Base-by-base conservation (phyloP, 1,140 invertebrate genomes). In the Papilio xuthus region DNA sequence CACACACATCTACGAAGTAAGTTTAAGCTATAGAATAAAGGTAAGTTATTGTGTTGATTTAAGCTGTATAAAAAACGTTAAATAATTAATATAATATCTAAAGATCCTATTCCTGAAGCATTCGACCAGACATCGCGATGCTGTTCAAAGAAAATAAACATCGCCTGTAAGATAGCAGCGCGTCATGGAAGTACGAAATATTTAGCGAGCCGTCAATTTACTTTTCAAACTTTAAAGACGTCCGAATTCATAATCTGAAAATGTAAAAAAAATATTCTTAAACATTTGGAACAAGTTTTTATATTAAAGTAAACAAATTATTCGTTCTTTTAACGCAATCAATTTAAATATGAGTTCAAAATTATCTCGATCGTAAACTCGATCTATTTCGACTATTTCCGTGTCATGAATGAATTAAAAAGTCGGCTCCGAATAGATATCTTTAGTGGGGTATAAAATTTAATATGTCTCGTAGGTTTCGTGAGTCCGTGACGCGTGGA, bases 401-500 rank as follows among this genome's bases (percentile, higher is more conserved):
- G 82, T 77, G 69, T 79, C 70, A 83, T 86, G 81, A 83, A 85
- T 85, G 83, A 85, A 83, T 82, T 85, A 79, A 79, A n/a, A 78
- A 84, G 84, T 78, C 74, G 73, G 70, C 73, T 42, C 78, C 75
- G 77, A 53, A 75, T 67, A 67, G 73, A 74, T 77, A 85, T 90
- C 84, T 85, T 85, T 78, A 79, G 78, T 77, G 80, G 79, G 79
- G 78, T 83, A 87, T 88, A 86, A 87, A 89, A 88, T 86, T 85
- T 78, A 83, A 87, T 83, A 84, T 82, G 79, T 82, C 79, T 85
- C 77, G 82, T 83, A 86, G 81, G 84, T 84, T 87, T 89, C 84
- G 87, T 90, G 88, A 91, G 88, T 87, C 82, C 82, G 82, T 90
- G 87, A 90, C 90, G 89, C 85, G 81, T 87, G 80, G 83, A 86